Conservation (phyloP, 2,113 vertebrate genomes). For the Indicator maculatus region DNA sequence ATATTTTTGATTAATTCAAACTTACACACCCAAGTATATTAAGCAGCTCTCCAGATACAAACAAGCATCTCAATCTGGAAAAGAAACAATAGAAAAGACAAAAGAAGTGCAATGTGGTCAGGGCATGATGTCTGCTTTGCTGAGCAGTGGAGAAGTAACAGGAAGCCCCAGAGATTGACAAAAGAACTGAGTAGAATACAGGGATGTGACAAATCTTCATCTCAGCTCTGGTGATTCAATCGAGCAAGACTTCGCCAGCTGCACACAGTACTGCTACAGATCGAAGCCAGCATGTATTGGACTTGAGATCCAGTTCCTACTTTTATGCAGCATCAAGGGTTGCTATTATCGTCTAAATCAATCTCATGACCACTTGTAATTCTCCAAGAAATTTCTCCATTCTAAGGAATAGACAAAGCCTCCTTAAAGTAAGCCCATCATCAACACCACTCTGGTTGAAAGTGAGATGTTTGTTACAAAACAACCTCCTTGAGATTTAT, state of each 20-base stretch:
- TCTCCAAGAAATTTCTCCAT: not conserved
- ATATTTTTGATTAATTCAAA: not conserved
- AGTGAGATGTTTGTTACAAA: not conserved
- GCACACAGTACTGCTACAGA: not conserved
- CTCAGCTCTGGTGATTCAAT: not conserved
- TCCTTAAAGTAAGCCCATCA: not conserved
- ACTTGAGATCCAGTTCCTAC: not conserved
- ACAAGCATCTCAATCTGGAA: not conserved
- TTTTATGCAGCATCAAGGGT: not conserved
- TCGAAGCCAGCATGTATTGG: not conserved
- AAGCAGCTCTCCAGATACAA: not conserved
- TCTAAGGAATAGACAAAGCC: not conserved
- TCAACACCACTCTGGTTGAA: not conserved
- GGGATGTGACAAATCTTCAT: conserved; percentile 31
- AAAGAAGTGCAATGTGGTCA: not conserved
- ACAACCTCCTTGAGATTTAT: not conserved
- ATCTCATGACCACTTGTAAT: not conserved
- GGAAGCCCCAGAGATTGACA: not conserved
- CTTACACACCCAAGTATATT: not conserved
- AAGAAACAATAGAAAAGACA: conserved; percentile 12
- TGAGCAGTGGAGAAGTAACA: not conserved
- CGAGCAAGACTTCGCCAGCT: not conserved
- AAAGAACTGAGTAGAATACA: not conserved
- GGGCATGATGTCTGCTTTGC: not conserved
- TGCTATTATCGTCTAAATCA: not conserved